A percentile compares a stretch with the other conserved stretches of the same genome.
phyloP scores from a whole-genome alignment of 2,888 invertebrate species.

The Epsilonema sp. region DNA sequence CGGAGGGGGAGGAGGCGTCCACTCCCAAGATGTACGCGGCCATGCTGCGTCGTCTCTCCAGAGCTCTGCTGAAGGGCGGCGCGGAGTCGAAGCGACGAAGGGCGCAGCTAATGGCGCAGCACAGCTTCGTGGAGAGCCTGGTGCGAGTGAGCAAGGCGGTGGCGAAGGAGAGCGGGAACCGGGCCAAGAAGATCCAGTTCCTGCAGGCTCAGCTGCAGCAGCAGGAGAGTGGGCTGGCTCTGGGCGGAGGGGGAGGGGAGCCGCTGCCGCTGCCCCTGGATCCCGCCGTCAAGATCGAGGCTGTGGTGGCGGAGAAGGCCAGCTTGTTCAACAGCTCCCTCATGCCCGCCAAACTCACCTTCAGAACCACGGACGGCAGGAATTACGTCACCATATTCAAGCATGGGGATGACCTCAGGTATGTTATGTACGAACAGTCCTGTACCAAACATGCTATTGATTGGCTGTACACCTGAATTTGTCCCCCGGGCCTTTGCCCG shows the following conservation, averaged over 20 bases:
- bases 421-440: too few relatives aligned
- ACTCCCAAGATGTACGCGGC: conserved; percentile 56
- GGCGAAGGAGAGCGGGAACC: conserved; percentile 67
- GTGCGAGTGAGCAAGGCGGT: conserved; percentile 56
- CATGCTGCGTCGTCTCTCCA: conserved; percentile 67
- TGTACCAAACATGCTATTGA: too few relatives aligned
- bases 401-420: conserved; percentile 69
- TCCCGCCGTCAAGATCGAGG: conserved; percentile 66
- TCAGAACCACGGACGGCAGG: conserved; percentile 46
- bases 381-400: conserved; percentile 92
- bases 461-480: too few relatives aligned
- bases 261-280: conserved; percentile 85
- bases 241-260: too few relatives aligned
- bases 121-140: conserved; percentile 70
- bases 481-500: too few relatives aligned
- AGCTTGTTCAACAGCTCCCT: conserved; percentile 83
- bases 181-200: conserved; percentile 54
- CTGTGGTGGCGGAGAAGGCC: conserved; percentile 69
- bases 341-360: conserved; percentile 79
- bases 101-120: conserved; percentile 54
- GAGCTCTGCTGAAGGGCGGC: conserved; percentile 37
- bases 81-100: conserved; percentile 36
- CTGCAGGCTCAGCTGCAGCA: conserved; percentile 50
- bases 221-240: conserved; percentile 43
- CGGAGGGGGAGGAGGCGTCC: too few relatives aligned